Base-by-base conservation (phyloP, 2,113 vertebrate genomes). In the Coptodon rendalli region DNA sequence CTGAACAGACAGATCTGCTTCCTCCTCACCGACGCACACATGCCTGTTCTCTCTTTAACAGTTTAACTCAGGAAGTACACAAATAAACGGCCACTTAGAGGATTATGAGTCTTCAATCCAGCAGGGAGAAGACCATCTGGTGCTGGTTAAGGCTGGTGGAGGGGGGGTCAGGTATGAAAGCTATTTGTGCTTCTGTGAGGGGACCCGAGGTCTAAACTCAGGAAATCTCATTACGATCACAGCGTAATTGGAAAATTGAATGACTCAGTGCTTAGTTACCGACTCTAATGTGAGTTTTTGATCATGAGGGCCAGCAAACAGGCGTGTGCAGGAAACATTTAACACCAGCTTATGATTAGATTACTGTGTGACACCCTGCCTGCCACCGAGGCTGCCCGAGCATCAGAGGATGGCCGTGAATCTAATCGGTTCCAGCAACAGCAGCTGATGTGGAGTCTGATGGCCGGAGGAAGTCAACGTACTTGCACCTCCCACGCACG, bases 21-120 rank as follows among this genome's bases (percentile, higher is more conserved):
- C 24, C 43, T 50, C 27, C 71, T 78, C 43, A 78, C 71, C 10
- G 6, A 76, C 16, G 22, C 16, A 48, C 45, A 50, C 16, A 29
- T 50, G 43, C 10, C 16, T 31, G 17, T 31, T 31, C 43, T 90
- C 86, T 82, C 78, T 94, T 92, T 90, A 93, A 92, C 87, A 87
- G 76, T 93, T 94, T 94, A 92, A 92, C 80, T 82, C 68, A 24
- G 83, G 89, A 92, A 88, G 92, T 83, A 84, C 88, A 92, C 89
- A 88, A 92, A 95, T 94, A 94, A 95, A 94, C 86, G 93, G 80
- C 84, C 85, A 85, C 92, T 95, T 88, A 90, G 86, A 84, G 92
- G 91, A 95, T 95, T 95, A 94, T 38, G 92, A 82, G 87, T 85
- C 63, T 81, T 24, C 84, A 91, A 78, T 89, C 80, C 86, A 86